Percentiles rank a stretch among this genome's conserved stretches.
Evolutionary conservation across 2,888 invertebrate genomes (phyloP).

Genomic region (Brachyptera risi): DNA sequence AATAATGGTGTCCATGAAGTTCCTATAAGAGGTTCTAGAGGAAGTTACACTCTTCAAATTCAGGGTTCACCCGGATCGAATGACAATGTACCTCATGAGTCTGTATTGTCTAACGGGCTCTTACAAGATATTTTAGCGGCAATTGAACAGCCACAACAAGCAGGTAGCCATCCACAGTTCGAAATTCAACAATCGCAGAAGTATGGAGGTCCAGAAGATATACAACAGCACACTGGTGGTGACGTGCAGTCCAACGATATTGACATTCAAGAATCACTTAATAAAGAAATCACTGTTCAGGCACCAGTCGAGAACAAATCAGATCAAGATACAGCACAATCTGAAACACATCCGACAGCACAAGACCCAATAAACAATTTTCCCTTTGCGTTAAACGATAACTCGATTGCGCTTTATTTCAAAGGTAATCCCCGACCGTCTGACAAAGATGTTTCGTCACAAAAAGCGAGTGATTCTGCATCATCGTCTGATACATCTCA

Average conservation of each 20-base stretch:
- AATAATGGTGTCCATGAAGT: constrained; percentile 43
- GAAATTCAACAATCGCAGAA: background rate
- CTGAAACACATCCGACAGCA: constrained; percentile 27
- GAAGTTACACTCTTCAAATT: constrained; percentile 71
- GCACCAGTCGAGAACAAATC: constrained; percentile 37
- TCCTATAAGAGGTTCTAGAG: constrained; percentile 50
- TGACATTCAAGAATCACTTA: constrained; percentile 48
- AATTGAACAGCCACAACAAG: constrained; percentile 63
- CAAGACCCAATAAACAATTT: constrained; percentile 40
- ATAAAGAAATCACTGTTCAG: constrained; percentile 45
- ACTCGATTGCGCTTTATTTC: constrained; percentile 58
- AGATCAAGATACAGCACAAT: constrained; percentile 24
- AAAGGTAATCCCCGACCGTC: constrained; percentile 25
- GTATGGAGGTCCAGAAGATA: constrained; percentile 20
- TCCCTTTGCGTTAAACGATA: constrained; percentile 49
- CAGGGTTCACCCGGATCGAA: constrained; percentile 51
- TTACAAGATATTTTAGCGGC: constrained; percentile 77
- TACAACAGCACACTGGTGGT: constrained; percentile 24
- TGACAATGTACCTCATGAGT: constrained; percentile 62
- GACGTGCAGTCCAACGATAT: constrained; percentile 39
- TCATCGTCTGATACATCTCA: constrained; percentile 10
- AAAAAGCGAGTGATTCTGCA: background rate
- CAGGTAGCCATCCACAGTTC: constrained; percentile 29
- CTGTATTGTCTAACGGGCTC: constrained; percentile 72
- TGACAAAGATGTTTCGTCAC: background rate